These are phyloP conservation scores for Pristionchus arcanus DNA, from an alignment of 2,888 invertebrate genomes.

Conservation along the genomic window DNA sequence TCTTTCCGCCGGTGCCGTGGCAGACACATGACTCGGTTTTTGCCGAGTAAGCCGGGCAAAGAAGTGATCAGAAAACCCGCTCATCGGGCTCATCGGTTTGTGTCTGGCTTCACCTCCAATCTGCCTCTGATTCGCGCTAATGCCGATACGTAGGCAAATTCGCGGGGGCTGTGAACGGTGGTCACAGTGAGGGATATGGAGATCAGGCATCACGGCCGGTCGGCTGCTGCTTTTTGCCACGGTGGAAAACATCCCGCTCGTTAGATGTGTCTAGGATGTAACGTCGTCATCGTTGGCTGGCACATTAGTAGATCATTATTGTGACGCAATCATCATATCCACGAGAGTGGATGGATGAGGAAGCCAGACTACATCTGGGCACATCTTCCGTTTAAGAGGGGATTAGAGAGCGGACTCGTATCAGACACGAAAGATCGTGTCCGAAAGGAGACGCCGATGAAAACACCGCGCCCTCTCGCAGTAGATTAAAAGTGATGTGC, in stretches of 20 bases:
- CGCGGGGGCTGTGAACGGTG: not conserved
- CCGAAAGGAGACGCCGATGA: not conserved
- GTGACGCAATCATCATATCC: not conserved
- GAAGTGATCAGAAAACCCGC: not conserved
- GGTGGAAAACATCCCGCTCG: not conserved
- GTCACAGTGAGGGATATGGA: not conserved
- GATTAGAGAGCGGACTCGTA: not conserved
- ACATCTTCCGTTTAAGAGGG: not conserved
- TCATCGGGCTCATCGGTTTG: not conserved
- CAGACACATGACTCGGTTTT: not conserved
- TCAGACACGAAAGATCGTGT: constrained; percentile 3
- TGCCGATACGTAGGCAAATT: not conserved
- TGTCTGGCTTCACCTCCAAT: not conserved
- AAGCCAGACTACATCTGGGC: not conserved
- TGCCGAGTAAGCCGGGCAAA: not conserved
- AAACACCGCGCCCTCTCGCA: not conserved
- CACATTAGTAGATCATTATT: not conserved
- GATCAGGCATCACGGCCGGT: not conserved
- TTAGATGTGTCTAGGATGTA: not conserved
- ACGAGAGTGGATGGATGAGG: not conserved
- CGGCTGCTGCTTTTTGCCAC: not conserved
- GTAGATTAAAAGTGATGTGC: not conserved
- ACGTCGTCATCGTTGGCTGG: not conserved
- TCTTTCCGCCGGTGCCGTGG: not conserved
- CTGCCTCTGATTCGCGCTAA: not conserved